Evolutionary conservation across 2,797 vertebrate species (phyloP).

Genomic region (Rallus crepitans): DNA sequence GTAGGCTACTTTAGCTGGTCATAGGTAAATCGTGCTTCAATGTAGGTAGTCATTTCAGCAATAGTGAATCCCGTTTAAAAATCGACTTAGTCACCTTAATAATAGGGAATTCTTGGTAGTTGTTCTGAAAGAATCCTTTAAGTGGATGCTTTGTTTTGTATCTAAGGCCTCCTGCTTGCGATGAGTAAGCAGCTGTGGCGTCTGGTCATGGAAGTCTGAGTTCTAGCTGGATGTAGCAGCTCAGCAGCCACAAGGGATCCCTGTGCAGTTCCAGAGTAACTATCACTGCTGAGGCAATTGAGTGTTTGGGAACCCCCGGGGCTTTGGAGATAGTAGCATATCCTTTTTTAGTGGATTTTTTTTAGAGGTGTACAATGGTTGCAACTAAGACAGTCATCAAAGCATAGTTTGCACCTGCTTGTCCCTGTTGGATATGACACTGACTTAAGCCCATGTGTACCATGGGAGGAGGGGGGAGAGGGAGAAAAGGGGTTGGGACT

Average conservation of each 20-base stretch:
- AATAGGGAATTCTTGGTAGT: neutral
- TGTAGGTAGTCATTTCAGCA: neutral
- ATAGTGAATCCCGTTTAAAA: neutral
- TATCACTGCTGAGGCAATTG: neutral
- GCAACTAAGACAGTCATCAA: accelerated
- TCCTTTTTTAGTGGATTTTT: neutral
- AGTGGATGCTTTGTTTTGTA: neutral
- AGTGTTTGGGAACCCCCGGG: neutral
- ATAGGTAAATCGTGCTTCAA: neutral
- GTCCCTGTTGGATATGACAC: neutral
- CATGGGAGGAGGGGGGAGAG: slow-evolving; percentile 13
- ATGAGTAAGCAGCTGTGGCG: neutral
- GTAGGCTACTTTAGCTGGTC: neutral
- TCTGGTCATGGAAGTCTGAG: neutral
- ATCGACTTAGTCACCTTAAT: neutral
- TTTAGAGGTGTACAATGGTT: neutral
- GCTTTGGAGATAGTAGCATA: neutral
- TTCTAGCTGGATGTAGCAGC: neutral
- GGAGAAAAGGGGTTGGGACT: neutral
- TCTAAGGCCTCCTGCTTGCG: neutral
- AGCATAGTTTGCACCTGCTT: neutral
- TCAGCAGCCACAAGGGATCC: neutral
- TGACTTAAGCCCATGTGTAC: neutral
- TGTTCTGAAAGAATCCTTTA: neutral
- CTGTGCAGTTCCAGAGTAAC: neutral